phyloP scores from a whole-genome alignment of 2,797 vertebrate genomes.

The Salmo trutta region DNA sequence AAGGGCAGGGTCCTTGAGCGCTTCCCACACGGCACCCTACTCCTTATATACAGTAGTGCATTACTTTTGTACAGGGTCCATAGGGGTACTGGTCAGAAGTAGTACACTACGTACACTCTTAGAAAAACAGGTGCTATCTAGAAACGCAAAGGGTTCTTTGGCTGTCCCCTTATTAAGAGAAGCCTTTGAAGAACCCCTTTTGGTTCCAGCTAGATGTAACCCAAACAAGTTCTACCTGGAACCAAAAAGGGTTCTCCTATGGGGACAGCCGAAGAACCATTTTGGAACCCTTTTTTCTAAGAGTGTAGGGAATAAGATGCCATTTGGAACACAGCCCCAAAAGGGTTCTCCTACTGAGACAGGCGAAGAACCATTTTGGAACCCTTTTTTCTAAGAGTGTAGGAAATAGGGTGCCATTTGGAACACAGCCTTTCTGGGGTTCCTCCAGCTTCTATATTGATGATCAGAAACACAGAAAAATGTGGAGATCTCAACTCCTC shows the following conservation, averaged over 20 bases:
- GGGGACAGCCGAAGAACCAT: too few relatives aligned
- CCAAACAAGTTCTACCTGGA: too few relatives aligned
- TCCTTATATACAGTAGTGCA: not conserved
- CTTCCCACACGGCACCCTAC: not conserved
- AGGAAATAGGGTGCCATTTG: not conserved
- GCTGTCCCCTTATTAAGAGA: too few relatives aligned
- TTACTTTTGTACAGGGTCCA: not conserved
- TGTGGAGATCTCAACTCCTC: constrained; percentile 12
- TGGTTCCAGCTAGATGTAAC: too few relatives aligned
- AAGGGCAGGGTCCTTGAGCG: not conserved
- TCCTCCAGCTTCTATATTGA: constrained; percentile 3
- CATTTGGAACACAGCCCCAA: not conserved
- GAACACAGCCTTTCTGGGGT: not conserved
- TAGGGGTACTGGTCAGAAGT: not conserved
- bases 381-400: too few relatives aligned
- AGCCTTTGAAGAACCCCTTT: too few relatives aligned
- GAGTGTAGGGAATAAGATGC: not conserved
- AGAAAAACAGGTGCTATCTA: too few relatives aligned
- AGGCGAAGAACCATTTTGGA: too few relatives aligned
- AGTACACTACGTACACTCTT: not conserved
- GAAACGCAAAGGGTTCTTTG: too few relatives aligned
- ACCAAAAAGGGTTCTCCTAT: too few relatives aligned
- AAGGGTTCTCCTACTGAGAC: too few relatives aligned
- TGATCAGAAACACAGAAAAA: constrained; percentile 14
- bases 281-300: too few relatives aligned